Evolutionary conservation across 2,113 vertebrate species (phyloP).

Genomic region (Cyanistes caeruleus): DNA sequence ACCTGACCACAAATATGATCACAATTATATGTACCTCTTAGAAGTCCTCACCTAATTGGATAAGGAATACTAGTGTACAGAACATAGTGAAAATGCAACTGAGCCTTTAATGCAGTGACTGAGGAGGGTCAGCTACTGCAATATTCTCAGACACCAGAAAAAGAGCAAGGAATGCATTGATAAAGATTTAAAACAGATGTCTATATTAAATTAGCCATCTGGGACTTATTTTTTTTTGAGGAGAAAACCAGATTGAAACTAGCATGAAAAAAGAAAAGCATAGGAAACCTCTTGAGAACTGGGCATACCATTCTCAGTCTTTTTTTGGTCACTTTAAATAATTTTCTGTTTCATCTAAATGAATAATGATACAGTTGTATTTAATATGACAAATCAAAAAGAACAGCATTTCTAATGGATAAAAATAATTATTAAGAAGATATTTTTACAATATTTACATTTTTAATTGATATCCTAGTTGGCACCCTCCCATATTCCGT

Average conservation of each 20-base stretch:
- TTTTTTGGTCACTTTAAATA: not conserved
- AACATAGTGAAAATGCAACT: not conserved
- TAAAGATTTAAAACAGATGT: not conserved
- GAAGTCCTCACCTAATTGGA: not conserved
- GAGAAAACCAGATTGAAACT: not conserved
- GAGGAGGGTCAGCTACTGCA: not conserved
- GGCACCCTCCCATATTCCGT: not conserved
- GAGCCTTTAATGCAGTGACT: not conserved
- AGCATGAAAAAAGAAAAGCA: not conserved
- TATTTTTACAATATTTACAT: not conserved
- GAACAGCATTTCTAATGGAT: not conserved
- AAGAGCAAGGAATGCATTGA: not conserved
- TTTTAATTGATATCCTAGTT: not conserved
- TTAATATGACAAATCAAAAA: not conserved
- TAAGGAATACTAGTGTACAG: not conserved
- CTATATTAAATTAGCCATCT: not conserved
- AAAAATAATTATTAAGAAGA: not conserved
- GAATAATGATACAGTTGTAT: not conserved
- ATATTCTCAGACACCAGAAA: not conserved
- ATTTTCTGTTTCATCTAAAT: not conserved
- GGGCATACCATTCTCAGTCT: not conserved
- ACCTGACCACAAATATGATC: not conserved
- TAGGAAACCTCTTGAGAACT: not conserved
- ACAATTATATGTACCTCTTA: not conserved
- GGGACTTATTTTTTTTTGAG: not conserved